Conservation (phyloP, 1,140 invertebrate genomes). For the Lerema accius region DNA sequence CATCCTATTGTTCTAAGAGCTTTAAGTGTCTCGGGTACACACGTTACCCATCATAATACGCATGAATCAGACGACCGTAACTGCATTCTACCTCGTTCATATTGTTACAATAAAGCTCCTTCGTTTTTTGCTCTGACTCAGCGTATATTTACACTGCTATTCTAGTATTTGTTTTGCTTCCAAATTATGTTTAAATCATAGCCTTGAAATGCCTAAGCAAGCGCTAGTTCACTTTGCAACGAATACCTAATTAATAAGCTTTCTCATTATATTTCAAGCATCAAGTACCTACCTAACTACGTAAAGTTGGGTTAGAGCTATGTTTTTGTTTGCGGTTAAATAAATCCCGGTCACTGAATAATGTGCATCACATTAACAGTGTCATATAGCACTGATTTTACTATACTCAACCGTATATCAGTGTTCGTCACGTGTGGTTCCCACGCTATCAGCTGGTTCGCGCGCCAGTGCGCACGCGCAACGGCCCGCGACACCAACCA, state of each 20-base stretch:
- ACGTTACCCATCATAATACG: conserved; percentile 31
- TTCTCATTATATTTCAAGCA: too few relatives aligned
- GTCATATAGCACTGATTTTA: conserved; percentile 41
- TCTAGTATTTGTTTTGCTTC: too few relatives aligned
- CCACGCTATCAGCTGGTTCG: conserved; percentile 75
- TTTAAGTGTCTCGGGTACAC: conserved; percentile 48
- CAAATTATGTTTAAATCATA: too few relatives aligned
- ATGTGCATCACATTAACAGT: conserved; percentile 16
- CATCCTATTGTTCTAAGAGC: conserved; percentile 68
- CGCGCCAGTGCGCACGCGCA: conserved; percentile 59
- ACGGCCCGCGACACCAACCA: conserved; percentile 43
- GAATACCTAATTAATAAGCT: too few relatives aligned
- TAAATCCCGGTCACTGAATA: conserved; percentile 17
- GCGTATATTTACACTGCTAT: too few relatives aligned
- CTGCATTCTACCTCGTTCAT: conserved; percentile 9
- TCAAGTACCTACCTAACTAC: too few relatives aligned
- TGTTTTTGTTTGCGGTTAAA: neutral
- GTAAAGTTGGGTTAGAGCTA: too few relatives aligned
- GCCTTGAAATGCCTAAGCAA: too few relatives aligned
- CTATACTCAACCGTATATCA: conserved; percentile 31
- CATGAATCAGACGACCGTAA: conserved; percentile 41
- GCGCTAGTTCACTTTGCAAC: too few relatives aligned
- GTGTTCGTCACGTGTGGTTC: conserved; percentile 46
- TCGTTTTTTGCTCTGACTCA: neutral
- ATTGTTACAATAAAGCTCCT: neutral